Evolutionary conservation across 2,797 vertebrate genomes (phyloP), one percentile per base, ranked within the genome.

Genomic region (Artibeus lituratus): DNA sequence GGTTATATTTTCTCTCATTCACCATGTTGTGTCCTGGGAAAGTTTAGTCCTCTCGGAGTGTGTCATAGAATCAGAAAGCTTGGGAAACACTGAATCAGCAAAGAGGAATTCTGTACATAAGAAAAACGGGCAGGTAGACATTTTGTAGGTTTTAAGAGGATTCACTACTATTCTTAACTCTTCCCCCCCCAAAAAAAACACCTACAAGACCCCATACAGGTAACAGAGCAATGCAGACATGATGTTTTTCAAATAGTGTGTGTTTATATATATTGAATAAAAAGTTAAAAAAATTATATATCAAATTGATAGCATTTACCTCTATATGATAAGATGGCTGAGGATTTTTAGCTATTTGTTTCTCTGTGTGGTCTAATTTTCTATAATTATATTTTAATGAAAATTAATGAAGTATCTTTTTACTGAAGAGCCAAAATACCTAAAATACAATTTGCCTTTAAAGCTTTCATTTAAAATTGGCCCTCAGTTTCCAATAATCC

Each of bases 381-480:
- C 81, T 81, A 70, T 82, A 51, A 35, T 73, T 67, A 55, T 7
- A 77, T 70, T 81, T 92, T 84, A 82, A 83, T 92, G 24, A 65
- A 84, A 78, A 59, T 70, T 42, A 49, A 83, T 76, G 55, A 62
- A 69, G 70, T 22, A 67, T 44, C 26, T 81, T 95, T 86, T 37
- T 74, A 90, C 11, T 74, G 15, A 90, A 85, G 16, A 90, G 18
- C 44, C 32, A n/a, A 89, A 92, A 83, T 42, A 95, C 78, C n/a
- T 89, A 65, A 84, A 84, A 62, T 62, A 62, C 51, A 37, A 65
- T 42, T 39, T 57, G n/a, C 9, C 9, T 73, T 62, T 87, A 77
- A 70, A 72, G 53, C 26, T 90, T 76, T 51, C 24, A 59, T 90
- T 93, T 96, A n/a, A 86, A 96, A 55, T 78, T 84, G n/a, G 42